Percentiles rank a stretch among this genome's conserved stretches.
Conservation (phyloP, 2,113 vertebrate species). For the Peromyscus polionotus region DNA sequence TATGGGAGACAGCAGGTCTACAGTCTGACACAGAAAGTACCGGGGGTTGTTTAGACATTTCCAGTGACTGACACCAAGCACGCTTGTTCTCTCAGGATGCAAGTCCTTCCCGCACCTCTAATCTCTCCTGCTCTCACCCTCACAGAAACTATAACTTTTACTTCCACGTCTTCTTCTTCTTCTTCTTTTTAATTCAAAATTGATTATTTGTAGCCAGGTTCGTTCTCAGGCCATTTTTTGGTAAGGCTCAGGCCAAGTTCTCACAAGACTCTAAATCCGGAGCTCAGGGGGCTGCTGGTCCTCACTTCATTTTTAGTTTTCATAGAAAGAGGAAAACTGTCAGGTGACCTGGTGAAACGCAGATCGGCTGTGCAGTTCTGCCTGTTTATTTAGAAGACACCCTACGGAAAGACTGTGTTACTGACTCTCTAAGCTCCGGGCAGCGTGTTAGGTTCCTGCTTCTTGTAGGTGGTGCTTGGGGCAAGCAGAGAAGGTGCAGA, state of each 20-base stretch:
- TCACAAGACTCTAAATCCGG: neutral
- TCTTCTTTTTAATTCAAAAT: slow-evolving; percentile 2
- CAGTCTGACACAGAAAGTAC: neutral
- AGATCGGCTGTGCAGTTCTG: neutral
- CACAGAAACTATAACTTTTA: slow-evolving; percentile 1
- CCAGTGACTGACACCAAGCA: neutral
- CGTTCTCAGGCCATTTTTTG: slow-evolving; percentile 25
- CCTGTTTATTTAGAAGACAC: slow-evolving; percentile 51
- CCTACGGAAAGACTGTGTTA: slow-evolving; percentile 36
- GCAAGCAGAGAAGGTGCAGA: neutral
- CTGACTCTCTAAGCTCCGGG: neutral
- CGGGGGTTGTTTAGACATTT: neutral
- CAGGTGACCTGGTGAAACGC: neutral
- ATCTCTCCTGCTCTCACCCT: neutral
- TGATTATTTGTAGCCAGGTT: neutral
- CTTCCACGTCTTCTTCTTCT: neutral
- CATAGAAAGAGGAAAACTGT: neutral
- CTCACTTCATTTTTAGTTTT: neutral
- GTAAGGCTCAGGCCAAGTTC: neutral
- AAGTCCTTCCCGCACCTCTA: neutral
- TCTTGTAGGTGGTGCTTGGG: neutral
- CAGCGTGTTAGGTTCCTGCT: neutral
- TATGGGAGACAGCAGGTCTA: neutral
- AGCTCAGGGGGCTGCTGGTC: neutral
- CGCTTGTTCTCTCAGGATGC: neutral